Percentiles rank a stretch among this genome's conserved stretches.
Evolutionary conservation across 2,888 invertebrate genomes (phyloP).

Genomic region (Eudemis profundana): DNA sequence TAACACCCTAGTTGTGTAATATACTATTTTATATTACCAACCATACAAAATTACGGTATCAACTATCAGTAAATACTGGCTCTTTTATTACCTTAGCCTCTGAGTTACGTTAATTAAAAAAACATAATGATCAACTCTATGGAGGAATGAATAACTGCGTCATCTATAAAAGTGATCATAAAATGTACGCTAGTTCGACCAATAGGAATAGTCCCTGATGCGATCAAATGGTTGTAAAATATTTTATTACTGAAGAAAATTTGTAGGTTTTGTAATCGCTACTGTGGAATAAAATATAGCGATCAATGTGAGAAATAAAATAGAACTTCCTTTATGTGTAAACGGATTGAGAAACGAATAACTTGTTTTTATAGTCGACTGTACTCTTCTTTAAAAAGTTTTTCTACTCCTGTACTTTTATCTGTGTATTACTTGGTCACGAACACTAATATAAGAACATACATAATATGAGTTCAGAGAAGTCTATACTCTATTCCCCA

Average conservation of each 20-base stretch:
- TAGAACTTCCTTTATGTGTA: no score
- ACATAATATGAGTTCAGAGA: no score
- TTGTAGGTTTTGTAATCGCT: neutral
- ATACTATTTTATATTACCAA: slow-evolving; percentile 5
- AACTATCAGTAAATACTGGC: slow-evolving; percentile 18
- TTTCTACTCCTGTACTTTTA: no score
- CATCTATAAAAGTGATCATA: slow-evolving; percentile 34
- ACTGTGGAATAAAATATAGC: no score
- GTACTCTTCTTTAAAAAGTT: no score
- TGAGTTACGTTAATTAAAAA: slow-evolving; percentile 40
- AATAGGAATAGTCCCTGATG: slow-evolving; percentile 16
- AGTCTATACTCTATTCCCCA: no score
- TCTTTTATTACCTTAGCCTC: slow-evolving; percentile 19
- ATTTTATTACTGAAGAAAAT: slow-evolving; percentile 25
- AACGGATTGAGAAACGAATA: no score
- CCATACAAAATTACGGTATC: slow-evolving; percentile 4
- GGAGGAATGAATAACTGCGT: slow-evolving; percentile 33
- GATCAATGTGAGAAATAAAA: no score
- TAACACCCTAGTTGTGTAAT: no score
- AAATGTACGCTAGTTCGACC: slow-evolving; percentile 34
- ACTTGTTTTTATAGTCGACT: no score
- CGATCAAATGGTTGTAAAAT: slow-evolving; percentile 28
- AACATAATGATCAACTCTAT: slow-evolving; percentile 34
- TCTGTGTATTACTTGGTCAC: no score
- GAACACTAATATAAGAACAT: no score